Base-by-base conservation (phyloP, 2,113 vertebrate species). In the Perognathus longimembris region DNA sequence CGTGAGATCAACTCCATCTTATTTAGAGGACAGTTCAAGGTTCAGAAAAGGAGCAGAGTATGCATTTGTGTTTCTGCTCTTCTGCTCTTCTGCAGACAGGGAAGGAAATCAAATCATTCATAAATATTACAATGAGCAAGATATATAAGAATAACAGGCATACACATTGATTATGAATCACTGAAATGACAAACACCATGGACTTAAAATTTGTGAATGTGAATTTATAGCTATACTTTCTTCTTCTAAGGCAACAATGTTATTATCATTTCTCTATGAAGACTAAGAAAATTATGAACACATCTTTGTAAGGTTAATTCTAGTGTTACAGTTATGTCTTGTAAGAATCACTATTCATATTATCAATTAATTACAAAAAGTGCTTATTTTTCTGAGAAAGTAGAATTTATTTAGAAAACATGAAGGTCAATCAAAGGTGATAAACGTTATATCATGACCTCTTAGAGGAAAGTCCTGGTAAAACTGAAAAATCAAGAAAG, bases 321-420 rank as follows among this genome's bases (percentile, higher is more conserved):
- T 6, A 42, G 1, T 92, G 45, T 38, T 85, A 81, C 1, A 40
- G 18, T 63, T 85, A 81, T 45, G 17, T 93, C 45, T 88, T 82
- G 34, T 24, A 32, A 92, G 67, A 77, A 81, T 5, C 63, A 74
- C 34, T 42, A 24, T n/a, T 5, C 26, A 42, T 21, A 21, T 6
- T n/a, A 32, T 66, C 32, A 75, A 78, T 40, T 75, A 78, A 42
- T 84, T 89, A 78, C 15, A 7, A 15, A 45, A 81, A 18, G 21
- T 80, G 10, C 9, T 40, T 84, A 36, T 34, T 94, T 95, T 93
- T 54, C 1, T 89, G 83, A 89, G 22, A 66, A 92, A 88, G 66
- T 64, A 90, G 28, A 93, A 88, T 66, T 66, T 66, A 63, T 61
- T 87, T 67, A 76, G 59, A 64, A 89, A 89, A 26, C 0, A 28